phyloP scores from a whole-genome alignment of 2,888 invertebrate genomes.

The Orthosia cruda region DNA sequence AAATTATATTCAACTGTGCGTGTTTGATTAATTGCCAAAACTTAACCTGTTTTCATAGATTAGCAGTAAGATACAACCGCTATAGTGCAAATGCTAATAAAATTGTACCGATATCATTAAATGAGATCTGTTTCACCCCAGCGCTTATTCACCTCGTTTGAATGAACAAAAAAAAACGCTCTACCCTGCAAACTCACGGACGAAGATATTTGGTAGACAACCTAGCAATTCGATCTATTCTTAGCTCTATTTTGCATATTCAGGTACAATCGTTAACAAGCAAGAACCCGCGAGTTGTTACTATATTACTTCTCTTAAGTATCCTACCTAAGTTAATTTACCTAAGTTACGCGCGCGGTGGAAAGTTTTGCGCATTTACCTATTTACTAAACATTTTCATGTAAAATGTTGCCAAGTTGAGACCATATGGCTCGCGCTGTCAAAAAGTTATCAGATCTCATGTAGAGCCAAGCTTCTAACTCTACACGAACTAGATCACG shows the following conservation, averaged over 20 bases:
- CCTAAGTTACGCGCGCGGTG: not conserved
- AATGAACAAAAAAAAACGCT: conserved; percentile 9
- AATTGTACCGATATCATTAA: not conserved
- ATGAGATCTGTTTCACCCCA: not conserved
- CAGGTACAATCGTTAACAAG: not conserved
- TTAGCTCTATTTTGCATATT: conserved; percentile 19
- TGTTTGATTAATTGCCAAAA: no score
- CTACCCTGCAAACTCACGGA: not conserved
- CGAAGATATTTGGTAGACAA: not conserved
- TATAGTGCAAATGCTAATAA: no score
- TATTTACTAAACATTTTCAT: not conserved
- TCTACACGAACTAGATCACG: no score
- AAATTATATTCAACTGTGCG: not conserved
- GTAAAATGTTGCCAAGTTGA: no score
- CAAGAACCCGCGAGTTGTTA: not conserved
- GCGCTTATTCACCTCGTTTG: not conserved
- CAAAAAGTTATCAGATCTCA: no score
- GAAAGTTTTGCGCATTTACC: not conserved
- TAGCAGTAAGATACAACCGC: no score
- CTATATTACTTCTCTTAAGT: not conserved
- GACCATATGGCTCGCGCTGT: no score
- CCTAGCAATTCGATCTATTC: conserved; percentile 4
- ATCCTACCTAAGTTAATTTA: not conserved
- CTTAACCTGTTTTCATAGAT: no score
- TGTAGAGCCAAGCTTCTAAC: no score